These are phyloP conservation scores for Alouatta palliata DNA, from an alignment of 2,113 vertebrate genomes.

Conservation along the genomic window DNA sequence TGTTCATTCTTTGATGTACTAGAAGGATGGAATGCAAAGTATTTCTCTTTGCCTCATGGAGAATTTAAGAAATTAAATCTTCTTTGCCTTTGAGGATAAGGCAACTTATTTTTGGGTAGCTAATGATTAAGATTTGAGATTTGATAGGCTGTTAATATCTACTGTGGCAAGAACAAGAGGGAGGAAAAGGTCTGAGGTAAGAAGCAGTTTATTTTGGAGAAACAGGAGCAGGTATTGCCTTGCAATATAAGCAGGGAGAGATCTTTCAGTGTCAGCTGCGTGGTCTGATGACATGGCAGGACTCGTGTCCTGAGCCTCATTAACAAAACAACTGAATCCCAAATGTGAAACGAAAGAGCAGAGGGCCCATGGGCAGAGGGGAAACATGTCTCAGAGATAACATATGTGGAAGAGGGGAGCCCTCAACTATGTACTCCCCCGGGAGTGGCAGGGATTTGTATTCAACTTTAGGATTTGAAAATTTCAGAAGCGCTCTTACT, in stretches of 20 bases:
- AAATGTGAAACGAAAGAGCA: neutral
- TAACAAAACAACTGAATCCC: neutral
- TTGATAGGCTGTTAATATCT: neutral
- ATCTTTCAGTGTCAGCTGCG: neutral
- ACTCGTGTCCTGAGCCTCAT: neutral
- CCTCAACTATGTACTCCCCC: too few relatives aligned
- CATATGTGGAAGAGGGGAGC: neutral
- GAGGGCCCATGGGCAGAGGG: neutral
- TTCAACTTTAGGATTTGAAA: neutral
- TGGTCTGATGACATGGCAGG: neutral
- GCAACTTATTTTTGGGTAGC: neutral
- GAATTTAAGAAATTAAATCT: neutral
- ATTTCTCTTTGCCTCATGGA: neutral
- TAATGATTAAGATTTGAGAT: neutral
- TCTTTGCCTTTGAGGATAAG: neutral
- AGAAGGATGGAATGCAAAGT: neutral
- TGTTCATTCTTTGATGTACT: neutral
- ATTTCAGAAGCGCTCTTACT: neutral
- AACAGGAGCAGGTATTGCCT: neutral
- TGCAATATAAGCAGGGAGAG: neutral
- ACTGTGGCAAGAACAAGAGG: neutral
- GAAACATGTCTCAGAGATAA: neutral
- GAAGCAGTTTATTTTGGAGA: constrained; percentile 37
- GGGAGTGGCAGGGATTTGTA: neutral
- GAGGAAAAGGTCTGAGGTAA: neutral